Conservation (phyloP, 2,797 vertebrate genomes). For the Phrynocephalus vlangalii region DNA sequence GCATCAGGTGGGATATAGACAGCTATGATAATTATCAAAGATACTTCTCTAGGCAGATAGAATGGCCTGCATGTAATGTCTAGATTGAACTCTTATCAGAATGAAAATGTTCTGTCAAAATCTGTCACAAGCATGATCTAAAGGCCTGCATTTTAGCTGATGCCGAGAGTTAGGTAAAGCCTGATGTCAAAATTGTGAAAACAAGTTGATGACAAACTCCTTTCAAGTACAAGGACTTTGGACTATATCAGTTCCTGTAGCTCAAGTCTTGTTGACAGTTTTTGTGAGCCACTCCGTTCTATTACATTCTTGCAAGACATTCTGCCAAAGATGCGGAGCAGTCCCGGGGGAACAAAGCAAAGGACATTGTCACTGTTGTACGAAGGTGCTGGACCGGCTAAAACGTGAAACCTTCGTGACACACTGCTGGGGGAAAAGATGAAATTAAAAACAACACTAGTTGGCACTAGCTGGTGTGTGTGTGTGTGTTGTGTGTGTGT, state of each 20-base stretch:
- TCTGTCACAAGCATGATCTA: conserved; percentile 11
- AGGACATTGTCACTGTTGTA: conserved; percentile 48
- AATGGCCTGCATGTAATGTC: too few species aligned
- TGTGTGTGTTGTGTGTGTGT: too few species aligned
- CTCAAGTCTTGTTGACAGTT: conserved; percentile 60
- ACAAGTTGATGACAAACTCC: conserved; percentile 61
- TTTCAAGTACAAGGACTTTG: conserved; percentile 52
- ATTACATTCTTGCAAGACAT: conserved; percentile 55
- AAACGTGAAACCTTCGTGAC: conserved; percentile 40
- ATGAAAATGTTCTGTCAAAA: conserved; percentile 42
- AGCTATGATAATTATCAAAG: too few species aligned
- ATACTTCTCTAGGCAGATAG: too few species aligned
- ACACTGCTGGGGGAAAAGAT: conserved; percentile 41
- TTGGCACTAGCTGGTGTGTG: conserved; percentile 37
- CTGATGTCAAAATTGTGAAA: conserved; percentile 61
- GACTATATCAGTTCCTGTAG: conserved; percentile 59
- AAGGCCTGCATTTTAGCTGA: conserved; percentile 51
- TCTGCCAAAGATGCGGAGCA: conserved; percentile 62
- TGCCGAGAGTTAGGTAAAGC: conserved; percentile 56
- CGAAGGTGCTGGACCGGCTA: conserved; percentile 50
- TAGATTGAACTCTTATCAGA: conserved; percentile 14
- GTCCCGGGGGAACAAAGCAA: conserved; percentile 48
- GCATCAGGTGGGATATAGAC: too few species aligned
- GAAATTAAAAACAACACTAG: conserved; percentile 18
- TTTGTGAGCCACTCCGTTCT: conserved; percentile 61